Evolutionary conservation across 2,113 vertebrate genomes (phyloP).

Genomic region (Tyrannus savana): DNA sequence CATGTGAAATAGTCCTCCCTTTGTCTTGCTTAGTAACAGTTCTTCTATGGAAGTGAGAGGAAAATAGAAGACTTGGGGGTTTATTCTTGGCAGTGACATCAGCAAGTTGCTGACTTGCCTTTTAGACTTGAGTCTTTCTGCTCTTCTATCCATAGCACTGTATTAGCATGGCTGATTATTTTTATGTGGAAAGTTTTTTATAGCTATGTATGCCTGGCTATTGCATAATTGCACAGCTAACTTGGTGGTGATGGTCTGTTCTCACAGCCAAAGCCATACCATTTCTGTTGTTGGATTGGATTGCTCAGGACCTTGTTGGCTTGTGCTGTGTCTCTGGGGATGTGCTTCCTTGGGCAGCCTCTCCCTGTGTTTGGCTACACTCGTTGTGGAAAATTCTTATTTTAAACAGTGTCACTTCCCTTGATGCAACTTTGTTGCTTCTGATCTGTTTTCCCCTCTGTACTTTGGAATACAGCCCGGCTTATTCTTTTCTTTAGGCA

Average conservation of each 20-base stretch:
- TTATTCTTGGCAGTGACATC: neutral
- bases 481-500: neutral
- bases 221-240: neutral
- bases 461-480: neutral
- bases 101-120: neutral
- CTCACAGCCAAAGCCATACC: neutral
- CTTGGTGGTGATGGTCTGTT: neutral
- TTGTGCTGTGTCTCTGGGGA: neutral
- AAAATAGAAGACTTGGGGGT: neutral
- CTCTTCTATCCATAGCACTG: neutral
- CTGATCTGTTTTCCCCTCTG: neutral
- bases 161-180: neutral
- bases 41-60: neutral
- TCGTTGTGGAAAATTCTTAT: neutral
- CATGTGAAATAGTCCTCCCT: neutral
- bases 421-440: neutral
- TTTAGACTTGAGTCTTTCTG: neutral
- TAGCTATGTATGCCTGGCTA: neutral
- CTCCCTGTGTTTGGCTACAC: neutral
- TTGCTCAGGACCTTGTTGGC: neutral
- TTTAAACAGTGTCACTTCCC: neutral
- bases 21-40: neutral
- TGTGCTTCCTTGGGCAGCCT: neutral
- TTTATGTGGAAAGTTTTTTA: neutral
- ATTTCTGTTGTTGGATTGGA: neutral